Evolutionary conservation across 1,140 invertebrate species (phyloP), one percentile per base, ranked within the genome.

Genomic region (Lucilia sericata): DNA sequence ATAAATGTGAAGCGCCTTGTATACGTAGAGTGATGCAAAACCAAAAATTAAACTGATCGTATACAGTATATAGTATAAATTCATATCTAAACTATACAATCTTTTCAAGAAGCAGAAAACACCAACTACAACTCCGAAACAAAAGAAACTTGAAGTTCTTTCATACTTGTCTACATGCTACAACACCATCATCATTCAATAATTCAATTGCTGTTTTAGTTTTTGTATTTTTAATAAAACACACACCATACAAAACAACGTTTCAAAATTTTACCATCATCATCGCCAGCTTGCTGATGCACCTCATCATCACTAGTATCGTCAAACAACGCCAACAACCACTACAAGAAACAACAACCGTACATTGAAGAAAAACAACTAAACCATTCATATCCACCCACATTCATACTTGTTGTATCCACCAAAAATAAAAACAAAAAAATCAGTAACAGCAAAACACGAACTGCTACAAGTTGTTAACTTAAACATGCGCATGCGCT

Each of bases 391-490:
- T 65, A 75, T 80, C 76, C 76, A 80, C 42, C 76, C 76, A 80
- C 76, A 21, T 25, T 51, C 76, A 80, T 19, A 42, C 42, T 49
- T 84, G n/a, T n/a, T n/a, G 80, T 82, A 42, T 82, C 49, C 84
- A 60, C 84, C 25, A 65, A 84, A 65, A 82, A 70, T 30, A 36
- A 81, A 83, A 49, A 42, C 7, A 65, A 19, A 60, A 19, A 30
- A 82, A 49, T 60, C 19, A 60, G 55, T 8, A 60, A 60, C 55
- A 60, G n/a, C 55, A 34, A 42, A 80, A 80, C 88, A 87, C 86
- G 87, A 82, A 83, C 82, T 82, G 86, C 87, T 85, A 87, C 86
- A 87, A 86, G 86, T 87, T 88, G 88, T 87, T 88, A 85, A 85
- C 84, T 83, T 86, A 85, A 87, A 86, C 87, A 86, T 85, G 85